phyloP scores from a whole-genome alignment of 2,797 vertebrate genomes.

The Tamandua tetradactyla region DNA sequence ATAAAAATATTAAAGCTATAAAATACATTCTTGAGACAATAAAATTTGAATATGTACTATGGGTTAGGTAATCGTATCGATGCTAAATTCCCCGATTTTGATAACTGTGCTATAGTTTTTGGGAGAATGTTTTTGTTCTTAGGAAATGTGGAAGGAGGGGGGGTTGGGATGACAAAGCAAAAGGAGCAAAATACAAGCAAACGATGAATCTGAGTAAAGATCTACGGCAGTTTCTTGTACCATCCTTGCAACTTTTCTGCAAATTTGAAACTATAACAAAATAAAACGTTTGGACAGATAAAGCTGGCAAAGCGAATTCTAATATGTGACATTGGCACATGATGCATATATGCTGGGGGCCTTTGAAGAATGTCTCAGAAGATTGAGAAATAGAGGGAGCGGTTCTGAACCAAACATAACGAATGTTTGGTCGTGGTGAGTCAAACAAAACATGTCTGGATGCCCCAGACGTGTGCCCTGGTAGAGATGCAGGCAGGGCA shows the following conservation, averaged over 20 bases:
- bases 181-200: accelerated
- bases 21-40: accelerated
- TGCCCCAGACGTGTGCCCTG: accelerated
- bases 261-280: not conserved
- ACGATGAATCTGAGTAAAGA: accelerated
- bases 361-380: not conserved
- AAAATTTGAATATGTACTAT: accelerated
- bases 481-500: accelerated
- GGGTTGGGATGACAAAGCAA: accelerated
- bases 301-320: not conserved
- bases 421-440: accelerated
- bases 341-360: accelerated
- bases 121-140: not conserved
- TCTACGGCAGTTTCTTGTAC: accelerated
- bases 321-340: accelerated
- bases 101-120: not conserved
- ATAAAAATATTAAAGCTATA: not conserved
- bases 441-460: accelerated
- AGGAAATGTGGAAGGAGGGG: accelerated
- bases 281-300: accelerated
- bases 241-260: accelerated
- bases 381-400: accelerated
- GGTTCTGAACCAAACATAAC: accelerated
- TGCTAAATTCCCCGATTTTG: not conserved
- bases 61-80: no score